phyloP scores from a whole-genome alignment of 1,140 invertebrate species.

The Chironomus tepperi region DNA sequence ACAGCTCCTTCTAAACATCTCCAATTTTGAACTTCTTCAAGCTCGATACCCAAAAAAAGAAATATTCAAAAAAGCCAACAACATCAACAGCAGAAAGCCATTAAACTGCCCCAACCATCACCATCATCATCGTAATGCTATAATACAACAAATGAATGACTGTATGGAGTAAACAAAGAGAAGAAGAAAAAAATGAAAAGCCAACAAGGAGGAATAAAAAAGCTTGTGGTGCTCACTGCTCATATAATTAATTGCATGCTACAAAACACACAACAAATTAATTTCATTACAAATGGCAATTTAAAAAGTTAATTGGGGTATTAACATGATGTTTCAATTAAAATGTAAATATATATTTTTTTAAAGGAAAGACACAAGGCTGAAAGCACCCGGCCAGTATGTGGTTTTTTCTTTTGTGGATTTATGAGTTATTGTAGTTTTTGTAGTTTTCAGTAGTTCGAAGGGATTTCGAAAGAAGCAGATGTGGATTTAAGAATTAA shows the following conservation, averaged over 20 bases:
- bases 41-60: too few species aligned
- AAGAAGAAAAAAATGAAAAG: too few species aligned
- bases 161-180: too few species aligned
- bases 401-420: neutral
- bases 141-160: too few species aligned
- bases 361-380: neutral
- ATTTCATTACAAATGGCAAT: slow-evolving; percentile 21
- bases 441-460: too few species aligned
- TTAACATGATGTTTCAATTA: slow-evolving; percentile 23
- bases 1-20: too few species aligned
- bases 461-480: too few species aligned
- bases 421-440: too few species aligned
- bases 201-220: neutral
- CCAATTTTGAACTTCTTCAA: too few species aligned
- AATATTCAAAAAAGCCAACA: too few species aligned
- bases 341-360: slow-evolving; percentile 21
- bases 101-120: neutral
- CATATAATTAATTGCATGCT: slow-evolving; percentile 18
- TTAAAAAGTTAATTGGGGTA: slow-evolving; percentile 22
- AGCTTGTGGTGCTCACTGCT: neutral
- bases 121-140: too few species aligned
- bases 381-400: neutral
- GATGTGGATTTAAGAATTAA: too few species aligned
- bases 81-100: neutral
- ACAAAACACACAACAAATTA: slow-evolving; percentile 11